These are phyloP conservation scores for Benitochromis conjunctus DNA, from an alignment of 2,113 vertebrate species.

Conservation along the genomic window DNA sequence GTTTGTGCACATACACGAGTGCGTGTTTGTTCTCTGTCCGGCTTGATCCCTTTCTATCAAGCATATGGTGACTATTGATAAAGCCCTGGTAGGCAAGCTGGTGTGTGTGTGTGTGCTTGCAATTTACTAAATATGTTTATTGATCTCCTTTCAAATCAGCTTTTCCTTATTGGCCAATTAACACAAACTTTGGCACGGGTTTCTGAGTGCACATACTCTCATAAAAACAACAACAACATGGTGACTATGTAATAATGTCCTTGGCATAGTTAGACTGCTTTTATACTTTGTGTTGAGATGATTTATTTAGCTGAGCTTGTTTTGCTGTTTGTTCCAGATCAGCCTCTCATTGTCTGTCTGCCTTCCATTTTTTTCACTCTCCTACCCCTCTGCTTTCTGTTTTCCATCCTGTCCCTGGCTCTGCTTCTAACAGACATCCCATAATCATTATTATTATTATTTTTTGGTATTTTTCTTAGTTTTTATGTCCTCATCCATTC, in stretches of 20 bases:
- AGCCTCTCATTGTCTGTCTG: neutral
- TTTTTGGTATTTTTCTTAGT: neutral
- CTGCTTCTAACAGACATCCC: neutral
- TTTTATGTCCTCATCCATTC: neutral
- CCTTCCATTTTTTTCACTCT: neutral
- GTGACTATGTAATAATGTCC: conserved; percentile 6
- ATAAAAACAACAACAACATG: neutral
- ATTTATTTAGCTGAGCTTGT: conserved; percentile 27
- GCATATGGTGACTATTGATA: conserved; percentile 67
- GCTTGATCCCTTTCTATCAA: conserved; percentile 34
- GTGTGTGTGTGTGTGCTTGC: neutral
- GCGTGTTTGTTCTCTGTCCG: neutral
- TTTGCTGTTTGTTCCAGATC: conserved; percentile 26
- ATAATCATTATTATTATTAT: neutral
- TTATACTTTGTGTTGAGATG: neutral
- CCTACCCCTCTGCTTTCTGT: neutral
- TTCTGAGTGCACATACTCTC: neutral
- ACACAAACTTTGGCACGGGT: neutral
- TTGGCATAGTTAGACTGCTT: conserved; percentile 1
- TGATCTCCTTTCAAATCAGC: conserved; percentile 14
- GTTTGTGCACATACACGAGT: neutral
- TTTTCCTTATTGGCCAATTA: neutral
- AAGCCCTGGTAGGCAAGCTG: conserved; percentile 25
- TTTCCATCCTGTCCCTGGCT: neutral
- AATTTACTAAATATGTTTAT: neutral